Evolutionary conservation across 2,797 vertebrate species (phyloP), one percentile per base, ranked within the genome.

Genomic region (Lithobates sylvaticus): DNA sequence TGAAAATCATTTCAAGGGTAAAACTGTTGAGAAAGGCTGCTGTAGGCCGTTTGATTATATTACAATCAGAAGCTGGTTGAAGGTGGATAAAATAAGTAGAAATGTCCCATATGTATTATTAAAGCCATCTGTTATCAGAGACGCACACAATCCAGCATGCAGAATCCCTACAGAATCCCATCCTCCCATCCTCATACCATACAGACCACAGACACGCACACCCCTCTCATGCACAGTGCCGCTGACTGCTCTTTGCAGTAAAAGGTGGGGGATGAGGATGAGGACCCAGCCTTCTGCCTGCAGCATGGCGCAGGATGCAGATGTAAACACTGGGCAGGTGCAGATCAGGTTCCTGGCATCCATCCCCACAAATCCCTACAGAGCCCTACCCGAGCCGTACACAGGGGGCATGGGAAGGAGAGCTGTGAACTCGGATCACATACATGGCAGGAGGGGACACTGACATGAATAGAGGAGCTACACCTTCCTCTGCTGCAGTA

Each of bases 321-420:
- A 76, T 76, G 79, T 86, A 83, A 86, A 86, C 85, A 86, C 71
- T 44, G 54, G 72, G 54, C 81, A 83, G 78, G 50, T 61, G 42
- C 84, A 44, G 42, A 77, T 16, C 58, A 5, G 21, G 8, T 64
- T 78, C 27, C 10, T 42, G 47, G 64, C 42, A 84, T n/a, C 16
- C 1, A 42, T n/a, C 4, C 23, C 74, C 18, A 61, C 47, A 76
- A 18, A 83, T 47, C 29, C 23, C 27, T 42, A 67, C 5, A n/a
- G 15, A 26, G 4, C 29, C 29, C 1, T 29, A 29, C 29, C 29
- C 29, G 34, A 36, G 34, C 34, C 26, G 16, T 10, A 21, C 26
- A 21, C 26, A 1, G 67, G 47, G 65, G 61, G 47, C 64, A 29
- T 26, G n/a, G 67, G 42, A 42, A 7, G 32, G 10, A 18, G 44